A percentile compares a stretch with the other conserved stretches of the same genome.
Evolutionary conservation across 2,113 vertebrate species (phyloP).

Genomic region (Castor canadensis): DNA sequence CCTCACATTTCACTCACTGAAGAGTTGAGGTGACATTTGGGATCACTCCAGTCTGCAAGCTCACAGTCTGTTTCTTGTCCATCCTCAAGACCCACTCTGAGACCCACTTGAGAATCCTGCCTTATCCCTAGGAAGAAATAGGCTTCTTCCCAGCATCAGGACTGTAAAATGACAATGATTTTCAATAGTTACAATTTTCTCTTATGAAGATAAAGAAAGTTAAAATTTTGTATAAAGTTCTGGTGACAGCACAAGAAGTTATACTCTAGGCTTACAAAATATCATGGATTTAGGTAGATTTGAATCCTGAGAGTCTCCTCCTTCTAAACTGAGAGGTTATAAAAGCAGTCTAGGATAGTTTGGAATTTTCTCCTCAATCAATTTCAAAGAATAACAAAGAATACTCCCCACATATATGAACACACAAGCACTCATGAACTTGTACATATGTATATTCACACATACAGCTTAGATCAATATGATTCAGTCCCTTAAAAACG

Average conservation of each 20-base stretch:
- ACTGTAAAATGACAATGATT: background rate
- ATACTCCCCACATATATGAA: background rate
- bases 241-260: background rate
- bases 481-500: too few relatives aligned
- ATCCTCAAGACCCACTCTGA: background rate
- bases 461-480: too few relatives aligned
- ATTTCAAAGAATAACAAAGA: background rate
- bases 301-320: background rate
- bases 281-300: background rate
- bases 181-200: background rate
- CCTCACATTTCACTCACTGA: too few relatives aligned
- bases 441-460: background rate
- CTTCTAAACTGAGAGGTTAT: fast-evolving
- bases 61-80: background rate
- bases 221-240: background rate
- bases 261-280: background rate
- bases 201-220: background rate
- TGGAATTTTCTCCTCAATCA: background rate
- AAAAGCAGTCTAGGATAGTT: background rate
- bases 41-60: too few relatives aligned
- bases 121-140: background rate
- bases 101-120: background rate
- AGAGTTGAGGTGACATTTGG: background rate
- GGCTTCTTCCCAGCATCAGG: background rate
- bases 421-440: background rate